Base-by-base conservation (phyloP, 2,888 invertebrate species). In the Hoplodrina blanda region DNA sequence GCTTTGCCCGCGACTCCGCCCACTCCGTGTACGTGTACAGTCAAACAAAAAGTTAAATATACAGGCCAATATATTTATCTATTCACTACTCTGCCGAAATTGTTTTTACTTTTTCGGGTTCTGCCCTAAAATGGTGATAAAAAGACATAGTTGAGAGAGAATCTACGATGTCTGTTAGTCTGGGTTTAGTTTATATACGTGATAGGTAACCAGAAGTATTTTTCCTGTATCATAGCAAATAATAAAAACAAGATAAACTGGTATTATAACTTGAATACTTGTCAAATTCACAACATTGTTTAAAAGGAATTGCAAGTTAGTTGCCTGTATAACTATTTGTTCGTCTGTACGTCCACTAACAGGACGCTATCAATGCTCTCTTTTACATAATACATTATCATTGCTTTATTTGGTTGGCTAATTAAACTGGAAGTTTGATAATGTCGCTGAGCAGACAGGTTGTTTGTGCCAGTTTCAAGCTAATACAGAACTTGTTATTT, bases 371-470 rank as follows among this genome's bases (percentile, higher is more conserved):
- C 53, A 62, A 57, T 57, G 19, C 15, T 49, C 11, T 49, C 60
- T 54, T 73, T 63, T 25, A 63, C 49, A 19, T 37, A n/a, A n/a
- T n/a, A n/a, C n/a, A n/a, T n/a, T n/a, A 17, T 56, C 46, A n/a
- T 41, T 25, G n/a, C 54, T 19, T 71, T 62, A 64, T 57, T 56
- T 19, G 10, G 33, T 30, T 52, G 19, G 52, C n/a, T 62, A 69
- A 60, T 64, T 65, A 49, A 67, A 30, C 60, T 52, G 33, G 44
- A 20, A 61, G 19, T 56, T 52, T 17, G 52, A 53, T 57, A 55
- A 46, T 44, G 20, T 50, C 20, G 20, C 19, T 17, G 1, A 2
- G 61, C 11, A 25, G 15, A 2, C 5, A 11, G 46, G 63, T 60
- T 66, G 17, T 70, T 55, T 7, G 4, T 52, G 37, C 8, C 13